Base-by-base conservation (phyloP, 1,140 invertebrate species). In the Neuroterus valhalla region DNA sequence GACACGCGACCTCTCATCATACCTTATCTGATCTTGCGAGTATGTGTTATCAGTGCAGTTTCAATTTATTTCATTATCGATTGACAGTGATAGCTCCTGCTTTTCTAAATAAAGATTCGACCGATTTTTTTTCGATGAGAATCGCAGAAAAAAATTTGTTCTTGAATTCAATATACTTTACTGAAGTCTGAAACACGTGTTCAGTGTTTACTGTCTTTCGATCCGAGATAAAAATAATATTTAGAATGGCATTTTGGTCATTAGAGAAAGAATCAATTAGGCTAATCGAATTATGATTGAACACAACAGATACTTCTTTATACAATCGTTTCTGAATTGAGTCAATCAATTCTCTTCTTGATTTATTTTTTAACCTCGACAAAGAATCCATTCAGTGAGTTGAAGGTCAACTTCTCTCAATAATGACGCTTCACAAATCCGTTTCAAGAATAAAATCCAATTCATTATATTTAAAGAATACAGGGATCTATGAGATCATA, bases 331-430 rank as follows among this genome's bases (percentile, higher is more conserved):
- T 38, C 31, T 38, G 6, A 38, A 62, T 62, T 15, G 31, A 31
- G 55, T 62, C 55, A 62, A 62, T 62, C 55, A 62, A 55, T 62
- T 62, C n/a, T 38, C n/a, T n/a, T n/a, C n/a, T n/a, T n/a, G n/a
- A n/a, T n/a, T n/a, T n/a, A n/a, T n/a, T 62, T 62, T 62, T 62
- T 31, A 38, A 8, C 26, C 31, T 14, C 31, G 31, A 62, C 31
- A 26, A 12, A 62, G 55, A 62, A 62, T 62, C 55, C 26, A 62
- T 62, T 62, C 12, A 62, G 31, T 62, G n/a, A 15, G 26, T 26
- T 14, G 23, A 62, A 62, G 55, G 55, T 26, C 55, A 62, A 31
- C 12, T 14, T 62, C 15, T 62, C 55, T 31, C 31, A 62, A 62
- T 62, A 62, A 62, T 62, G 55, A 4, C 23, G 55, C 55, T 62